Evolutionary conservation across 2,797 vertebrate species (phyloP).

Genomic region (Eulemur albifrons): DNA sequence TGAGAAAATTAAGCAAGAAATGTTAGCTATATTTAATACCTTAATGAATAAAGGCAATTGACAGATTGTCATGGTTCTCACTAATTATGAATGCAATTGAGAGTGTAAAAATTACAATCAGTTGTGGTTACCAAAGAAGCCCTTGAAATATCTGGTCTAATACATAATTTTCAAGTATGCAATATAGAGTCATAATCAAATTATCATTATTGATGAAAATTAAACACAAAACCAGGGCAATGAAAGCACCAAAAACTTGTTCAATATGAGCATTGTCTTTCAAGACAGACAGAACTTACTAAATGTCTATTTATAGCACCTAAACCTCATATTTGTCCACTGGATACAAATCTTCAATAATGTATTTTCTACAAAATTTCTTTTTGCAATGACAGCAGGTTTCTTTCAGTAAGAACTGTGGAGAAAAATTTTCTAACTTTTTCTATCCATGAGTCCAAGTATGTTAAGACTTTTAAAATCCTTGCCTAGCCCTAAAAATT

Average conservation of each 20-base stretch:
- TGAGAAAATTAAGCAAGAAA: constrained; percentile 58
- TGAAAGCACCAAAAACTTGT: not conserved
- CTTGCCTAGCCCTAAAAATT: not conserved
- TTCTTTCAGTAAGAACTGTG: not conserved
- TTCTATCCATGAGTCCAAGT: not conserved
- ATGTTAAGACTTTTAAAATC: not conserved
- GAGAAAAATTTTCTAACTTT: constrained; percentile 12
- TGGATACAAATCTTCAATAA: not conserved
- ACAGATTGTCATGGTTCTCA: constrained; percentile 66
- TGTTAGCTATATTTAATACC: constrained; percentile 39
- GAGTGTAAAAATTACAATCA: constrained; percentile 73
- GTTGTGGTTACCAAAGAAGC: constrained; percentile 57
- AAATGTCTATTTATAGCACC: not conserved
- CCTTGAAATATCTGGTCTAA: constrained; percentile 53
- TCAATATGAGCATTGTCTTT: not conserved
- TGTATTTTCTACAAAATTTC: not conserved
- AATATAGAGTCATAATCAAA: constrained; percentile 45
- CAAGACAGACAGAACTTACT: not conserved
- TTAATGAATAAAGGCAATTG: constrained; percentile 59
- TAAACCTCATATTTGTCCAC: not conserved
- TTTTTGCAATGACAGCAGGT: not conserved
- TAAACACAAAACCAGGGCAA: not conserved
- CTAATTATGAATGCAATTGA: constrained; percentile 58
- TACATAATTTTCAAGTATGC: constrained; percentile 40
- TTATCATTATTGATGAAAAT: constrained; percentile 25